Conservation (phyloP, 53 echinoderm and acorn worm genomes). For the Arbacia lixula region DNA sequence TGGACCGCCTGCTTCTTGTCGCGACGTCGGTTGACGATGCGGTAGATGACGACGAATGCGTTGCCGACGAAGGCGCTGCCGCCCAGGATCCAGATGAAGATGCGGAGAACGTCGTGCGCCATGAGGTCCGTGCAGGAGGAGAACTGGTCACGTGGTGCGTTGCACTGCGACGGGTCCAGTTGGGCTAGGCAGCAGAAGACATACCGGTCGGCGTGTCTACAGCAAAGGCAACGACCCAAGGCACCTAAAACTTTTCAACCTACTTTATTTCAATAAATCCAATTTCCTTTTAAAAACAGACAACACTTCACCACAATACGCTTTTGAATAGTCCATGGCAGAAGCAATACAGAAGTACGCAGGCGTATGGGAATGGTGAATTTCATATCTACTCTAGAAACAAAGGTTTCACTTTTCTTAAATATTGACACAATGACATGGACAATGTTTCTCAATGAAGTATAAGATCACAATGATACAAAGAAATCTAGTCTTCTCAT, state of each 20-base stretch:
- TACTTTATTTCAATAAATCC: not conserved
- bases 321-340: too few relatives aligned
- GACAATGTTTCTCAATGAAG: too few relatives aligned
- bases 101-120: slow-evolving; percentile 20
- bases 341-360: too few relatives aligned
- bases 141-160: slow-evolving; percentile 60
- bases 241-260: not conserved
- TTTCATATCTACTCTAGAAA: too few relatives aligned
- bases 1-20: slow-evolving; percentile 22
- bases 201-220: slow-evolving; percentile 53
- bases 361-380: too few relatives aligned
- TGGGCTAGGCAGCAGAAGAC: slow-evolving; percentile 59
- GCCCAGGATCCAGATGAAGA: slow-evolving; percentile 72
- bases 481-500: not conserved
- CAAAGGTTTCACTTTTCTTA: too few relatives aligned
- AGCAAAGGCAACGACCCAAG: not conserved
- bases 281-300: not conserved
- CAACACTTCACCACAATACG: not conserved
- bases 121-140: slow-evolving; percentile 71
- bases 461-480: not conserved
- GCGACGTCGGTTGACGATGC: not conserved
- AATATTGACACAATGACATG: too few relatives aligned
- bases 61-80: slow-evolving; percentile 65
- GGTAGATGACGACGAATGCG: slow-evolving; percentile 39
- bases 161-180: slow-evolving; percentile 14